Conservation (phyloP, 2,113 vertebrate species). For the Chaetorhynchus papuensis region DNA sequence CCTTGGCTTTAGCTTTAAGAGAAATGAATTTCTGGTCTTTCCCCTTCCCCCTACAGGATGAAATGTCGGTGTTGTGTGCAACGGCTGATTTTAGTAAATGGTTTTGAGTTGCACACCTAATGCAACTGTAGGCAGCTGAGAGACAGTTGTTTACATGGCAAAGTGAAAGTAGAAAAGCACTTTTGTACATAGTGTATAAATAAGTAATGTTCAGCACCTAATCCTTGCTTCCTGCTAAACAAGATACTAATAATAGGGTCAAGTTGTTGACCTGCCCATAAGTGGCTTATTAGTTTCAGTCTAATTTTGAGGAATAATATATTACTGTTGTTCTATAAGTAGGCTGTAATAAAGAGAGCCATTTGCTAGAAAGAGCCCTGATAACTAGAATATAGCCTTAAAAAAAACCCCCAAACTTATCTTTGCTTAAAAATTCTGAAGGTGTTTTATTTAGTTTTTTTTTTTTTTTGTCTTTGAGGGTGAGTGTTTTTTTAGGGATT, state of each 20-base stretch:
- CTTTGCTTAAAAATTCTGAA: background rate
- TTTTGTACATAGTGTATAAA: background rate
- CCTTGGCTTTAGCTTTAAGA: background rate
- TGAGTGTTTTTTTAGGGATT: background rate
- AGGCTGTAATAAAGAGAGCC: background rate
- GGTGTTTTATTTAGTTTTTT: background rate
- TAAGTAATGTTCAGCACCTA: background rate
- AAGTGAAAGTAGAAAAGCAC: background rate
- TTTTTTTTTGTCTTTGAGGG: background rate
- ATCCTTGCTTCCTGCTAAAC: background rate
- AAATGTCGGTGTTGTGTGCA: background rate
- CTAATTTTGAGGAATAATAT: background rate
- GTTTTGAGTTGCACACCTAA: background rate
- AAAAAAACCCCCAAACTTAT: background rate
- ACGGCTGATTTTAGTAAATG: background rate
- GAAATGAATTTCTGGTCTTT: background rate
- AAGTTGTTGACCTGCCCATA: background rate
- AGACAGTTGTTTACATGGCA: background rate
- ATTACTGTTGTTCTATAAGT: background rate
- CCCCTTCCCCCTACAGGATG: rapidly evolving
- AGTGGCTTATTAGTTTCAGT: background rate
- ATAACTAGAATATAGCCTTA: background rate
- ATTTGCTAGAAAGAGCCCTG: background rate
- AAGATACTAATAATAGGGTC: background rate
- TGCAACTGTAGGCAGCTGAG: background rate